Percentiles rank a stretch among this genome's conserved stretches.
These are phyloP conservation scores for Scaptodrosophila lebanonensis DNA, from an alignment of 1,140 invertebrate genomes.

Conservation along the genomic window DNA sequence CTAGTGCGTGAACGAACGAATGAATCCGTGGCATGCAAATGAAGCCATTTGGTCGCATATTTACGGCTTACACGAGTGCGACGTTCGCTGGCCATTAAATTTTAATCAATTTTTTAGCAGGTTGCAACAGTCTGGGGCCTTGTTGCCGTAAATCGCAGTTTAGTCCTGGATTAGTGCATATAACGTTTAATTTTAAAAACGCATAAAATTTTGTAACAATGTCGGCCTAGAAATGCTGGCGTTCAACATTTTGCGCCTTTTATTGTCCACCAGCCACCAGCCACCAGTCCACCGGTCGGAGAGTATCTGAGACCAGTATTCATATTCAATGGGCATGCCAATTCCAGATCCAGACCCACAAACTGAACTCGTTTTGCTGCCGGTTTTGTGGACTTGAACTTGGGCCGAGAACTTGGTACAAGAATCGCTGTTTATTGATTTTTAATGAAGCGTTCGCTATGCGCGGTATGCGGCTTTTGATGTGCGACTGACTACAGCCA, in stretches of 20 bases:
- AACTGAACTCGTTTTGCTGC: conserved; percentile 47
- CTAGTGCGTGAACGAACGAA: neutral
- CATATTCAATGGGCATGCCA: too few species aligned
- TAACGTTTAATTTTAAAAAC: conserved; percentile 76
- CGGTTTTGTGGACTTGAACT: neutral
- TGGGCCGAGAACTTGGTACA: too few species aligned
- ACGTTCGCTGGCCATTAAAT: conserved; percentile 50
- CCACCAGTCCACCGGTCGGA: too few species aligned
- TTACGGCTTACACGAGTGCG: conserved; percentile 63
- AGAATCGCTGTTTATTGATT: conserved; percentile 67
- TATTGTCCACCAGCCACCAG: too few species aligned
- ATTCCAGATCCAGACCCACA: too few species aligned
- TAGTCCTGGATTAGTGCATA: conserved; percentile 69
- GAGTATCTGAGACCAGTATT: too few species aligned
- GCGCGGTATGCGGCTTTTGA: conserved; percentile 19
- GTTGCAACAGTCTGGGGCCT: conserved; percentile 13
- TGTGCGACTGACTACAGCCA: neutral
- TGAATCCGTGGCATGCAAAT: conserved; percentile 50
- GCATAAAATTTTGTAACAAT: conserved; percentile 74
- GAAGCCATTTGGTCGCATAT: conserved; percentile 63
- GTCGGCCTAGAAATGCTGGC: conserved; percentile 33
- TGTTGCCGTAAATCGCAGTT: conserved; percentile 65
- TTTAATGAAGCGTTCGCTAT: conserved; percentile 69
- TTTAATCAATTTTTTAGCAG: conserved; percentile 64
- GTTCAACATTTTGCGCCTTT: conserved; percentile 59